A percentile compares a stretch with the other conserved stretches of the same genome.
phyloP scores from a whole-genome alignment of 2,797 vertebrate genomes.

The Podargus strigoides region DNA sequence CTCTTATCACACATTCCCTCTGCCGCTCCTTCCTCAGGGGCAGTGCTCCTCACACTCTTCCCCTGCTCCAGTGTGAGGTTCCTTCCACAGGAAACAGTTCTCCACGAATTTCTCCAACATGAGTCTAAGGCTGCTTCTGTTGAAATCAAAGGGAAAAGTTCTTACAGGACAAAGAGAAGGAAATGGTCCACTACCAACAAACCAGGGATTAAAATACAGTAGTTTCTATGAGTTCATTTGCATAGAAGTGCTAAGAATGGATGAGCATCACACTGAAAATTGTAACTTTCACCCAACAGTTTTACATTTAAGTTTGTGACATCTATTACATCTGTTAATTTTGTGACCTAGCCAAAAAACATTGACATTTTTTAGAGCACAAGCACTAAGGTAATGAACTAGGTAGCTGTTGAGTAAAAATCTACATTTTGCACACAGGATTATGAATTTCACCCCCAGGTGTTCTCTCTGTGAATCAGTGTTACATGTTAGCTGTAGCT shows the following conservation, averaged over 20 bases:
- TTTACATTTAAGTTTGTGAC: background rate
- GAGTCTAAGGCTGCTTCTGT: background rate
- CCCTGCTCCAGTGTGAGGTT: background rate
- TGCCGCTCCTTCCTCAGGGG: too few relatives aligned
- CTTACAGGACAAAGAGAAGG: background rate
- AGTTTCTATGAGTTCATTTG: background rate
- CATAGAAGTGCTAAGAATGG: background rate
- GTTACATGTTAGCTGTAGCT: background rate
- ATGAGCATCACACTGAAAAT: background rate
- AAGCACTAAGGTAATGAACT: background rate
- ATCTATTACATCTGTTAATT: background rate
- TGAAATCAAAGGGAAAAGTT: background rate
- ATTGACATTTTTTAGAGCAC: background rate
- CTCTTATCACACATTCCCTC: background rate
- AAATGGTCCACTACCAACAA: background rate
- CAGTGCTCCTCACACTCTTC: background rate
- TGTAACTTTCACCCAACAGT: background rate
- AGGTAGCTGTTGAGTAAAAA: background rate
- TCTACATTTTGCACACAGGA: background rate
- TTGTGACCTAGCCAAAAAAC: background rate
- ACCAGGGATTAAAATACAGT: background rate
- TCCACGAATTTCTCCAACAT: too few relatives aligned
- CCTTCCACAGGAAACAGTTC: background rate
- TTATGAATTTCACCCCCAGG: background rate
- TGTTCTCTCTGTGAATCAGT: background rate